Evolutionary conservation across 92 coral and sea anemone species (phyloP), one percentile per base, ranked within the genome.

Genomic region (Epizoanthus ramosus): DNA sequence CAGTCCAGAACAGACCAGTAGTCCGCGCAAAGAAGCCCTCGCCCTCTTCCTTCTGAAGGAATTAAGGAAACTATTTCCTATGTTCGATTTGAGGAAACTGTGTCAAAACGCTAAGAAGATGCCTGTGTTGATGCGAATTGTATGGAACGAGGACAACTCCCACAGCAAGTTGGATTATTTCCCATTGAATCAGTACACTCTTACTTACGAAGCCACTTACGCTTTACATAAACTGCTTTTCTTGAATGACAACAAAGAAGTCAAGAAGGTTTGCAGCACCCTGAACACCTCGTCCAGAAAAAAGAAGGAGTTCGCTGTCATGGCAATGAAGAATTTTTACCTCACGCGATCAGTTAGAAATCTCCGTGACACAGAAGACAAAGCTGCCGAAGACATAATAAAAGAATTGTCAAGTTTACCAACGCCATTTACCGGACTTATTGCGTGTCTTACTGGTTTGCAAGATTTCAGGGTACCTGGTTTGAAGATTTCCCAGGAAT

Each of bases 341-440:
- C 73, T 97, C 0, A 79, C 84, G 63, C 96, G 93, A 45, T 90
- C 99, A 5, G 73, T 53, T 53, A 88, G 95, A 28, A 80, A 75
- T 74, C 81, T 97, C 21, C 86, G 87, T 72, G 97, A 92, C 84
- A 92, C 91, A 43, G 98, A 97, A 75, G 97, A 97, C 80, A 86
- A 88, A 57, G 87, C 81, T 43, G 90, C 84, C 37, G 83, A 79
- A 21, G 81, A 75, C 43, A 79, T 94, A 8, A 17, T 33, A 50
- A 63, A 60, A 15, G 14, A 25, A 57, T 31, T 66, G 19, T 41
- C 75, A 18, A 80, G 74, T 24, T 13, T 70, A 0, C 83, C 92
- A 23, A 21, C 18, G n/a, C 91, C 94, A 37, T 87, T 84, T 64
- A 75, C 71, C 22, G 84, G 69, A 58, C 91, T 97, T 76, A 84